Evolutionary conservation across 2,888 invertebrate genomes (phyloP), one percentile per base, ranked within the genome.

Genomic region (Agrilus mali): DNA sequence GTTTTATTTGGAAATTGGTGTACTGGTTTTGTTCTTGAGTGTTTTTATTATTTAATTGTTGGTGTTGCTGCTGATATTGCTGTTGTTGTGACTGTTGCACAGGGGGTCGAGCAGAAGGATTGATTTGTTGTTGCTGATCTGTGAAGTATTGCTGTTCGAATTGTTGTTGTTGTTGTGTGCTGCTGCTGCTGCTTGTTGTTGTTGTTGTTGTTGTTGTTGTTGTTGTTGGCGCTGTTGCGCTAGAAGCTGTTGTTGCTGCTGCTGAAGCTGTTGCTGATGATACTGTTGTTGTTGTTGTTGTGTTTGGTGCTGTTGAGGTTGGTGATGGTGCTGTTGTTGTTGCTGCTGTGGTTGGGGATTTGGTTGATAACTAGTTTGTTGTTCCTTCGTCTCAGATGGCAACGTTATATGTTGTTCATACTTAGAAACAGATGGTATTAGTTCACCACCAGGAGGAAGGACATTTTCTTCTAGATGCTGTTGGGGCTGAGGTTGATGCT

Each of bases 381-480:
- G 40, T 12, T 43, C 36, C 2, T 47, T 40, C 7, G 50, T 48
- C 49, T 57, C 59, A 14, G 47, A 45, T 53, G 68, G 66, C n/a
- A 77, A 70, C 12, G 81, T 75, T 48, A 81, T 74, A 53, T 87
- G 87, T 53, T 86, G 85, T 64, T 88, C 87, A 51, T 77, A 79
- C 67, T 83, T 85, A 6, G 87, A 80, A 45, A 87, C 77, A 14
- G 87, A 78, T 43, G 81, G 78, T 15, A 86, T 74, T 34, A 87
- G 69, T 65, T 87, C 84, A 1, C 85, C 83, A 33, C 77, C 81
- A 2, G 81, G 72, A 33, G 77, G 77, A 16, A 75, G 66, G 46
- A 77, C 64, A 22, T 71, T 69, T 41, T 71, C 65, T 58, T 73
- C 71, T 50, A 69, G 67, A 50, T 70, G 48, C 16, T 55, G 54